Evolutionary conservation across 2,113 vertebrate genomes (phyloP).

Genomic region (Cathartes aura): DNA sequence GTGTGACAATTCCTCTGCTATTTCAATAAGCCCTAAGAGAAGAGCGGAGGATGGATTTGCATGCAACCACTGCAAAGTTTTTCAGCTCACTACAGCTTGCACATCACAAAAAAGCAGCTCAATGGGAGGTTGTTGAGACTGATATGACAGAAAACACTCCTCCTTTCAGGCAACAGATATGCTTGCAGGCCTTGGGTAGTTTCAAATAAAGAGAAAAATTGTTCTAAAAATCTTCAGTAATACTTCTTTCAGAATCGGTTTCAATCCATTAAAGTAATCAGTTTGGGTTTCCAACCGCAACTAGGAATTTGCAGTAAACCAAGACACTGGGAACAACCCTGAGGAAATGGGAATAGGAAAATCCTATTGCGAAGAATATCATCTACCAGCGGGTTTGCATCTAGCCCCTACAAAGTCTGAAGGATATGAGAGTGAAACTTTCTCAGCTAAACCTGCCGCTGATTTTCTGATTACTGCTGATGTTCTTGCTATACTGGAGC

Average conservation of each 20-base stretch:
- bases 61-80: neutral
- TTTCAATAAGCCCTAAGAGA: neutral
- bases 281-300: neutral
- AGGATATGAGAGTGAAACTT: neutral
- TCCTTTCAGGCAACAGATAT: neutral
- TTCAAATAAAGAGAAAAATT: neutral
- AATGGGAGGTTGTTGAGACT: neutral
- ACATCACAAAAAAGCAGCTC: neutral
- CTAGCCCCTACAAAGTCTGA: neutral
- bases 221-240: neutral
- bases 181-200: neutral
- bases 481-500: neutral
- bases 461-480: neutral
- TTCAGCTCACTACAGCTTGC: neutral
- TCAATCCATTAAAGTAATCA: neutral
- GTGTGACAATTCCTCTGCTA: conserved; percentile 4
- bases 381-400: neutral
- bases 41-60: neutral
- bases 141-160: neutral
- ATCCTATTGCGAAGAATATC: neutral
- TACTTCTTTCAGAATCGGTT: neutral
- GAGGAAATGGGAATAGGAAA: neutral
- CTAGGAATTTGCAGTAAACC: neutral
- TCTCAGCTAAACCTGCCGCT: neutral
- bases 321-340: neutral